Evolutionary conservation across 2,113 vertebrate species (phyloP).

Genomic region (Hiodon tergisus): DNA sequence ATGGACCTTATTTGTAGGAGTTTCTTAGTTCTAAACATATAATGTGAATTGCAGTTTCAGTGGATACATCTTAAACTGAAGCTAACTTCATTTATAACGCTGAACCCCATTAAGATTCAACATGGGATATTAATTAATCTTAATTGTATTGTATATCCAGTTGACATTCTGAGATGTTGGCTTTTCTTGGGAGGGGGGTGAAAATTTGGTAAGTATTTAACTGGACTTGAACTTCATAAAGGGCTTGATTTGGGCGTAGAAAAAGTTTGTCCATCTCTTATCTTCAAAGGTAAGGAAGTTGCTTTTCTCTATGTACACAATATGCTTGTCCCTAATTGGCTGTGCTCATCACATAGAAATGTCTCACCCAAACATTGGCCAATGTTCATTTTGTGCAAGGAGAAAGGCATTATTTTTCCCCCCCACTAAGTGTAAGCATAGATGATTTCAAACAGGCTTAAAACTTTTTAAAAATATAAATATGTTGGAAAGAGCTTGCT

Average conservation of each 20-base stretch:
- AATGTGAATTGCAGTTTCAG: no score
- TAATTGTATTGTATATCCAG: conserved; percentile 5
- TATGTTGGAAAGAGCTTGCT: background rate
- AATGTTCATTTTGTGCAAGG: background rate
- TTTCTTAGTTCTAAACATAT: no score
- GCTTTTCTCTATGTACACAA: background rate
- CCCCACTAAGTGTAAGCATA: no score
- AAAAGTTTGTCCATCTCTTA: background rate
- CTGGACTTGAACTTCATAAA: background rate
- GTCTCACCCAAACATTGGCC: no score
- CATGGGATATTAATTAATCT: background rate
- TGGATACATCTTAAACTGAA: background rate
- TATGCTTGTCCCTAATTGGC: background rate
- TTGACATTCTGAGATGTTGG: background rate
- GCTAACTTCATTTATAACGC: background rate
- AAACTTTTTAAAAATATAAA: no score
- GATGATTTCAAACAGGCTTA: no score
- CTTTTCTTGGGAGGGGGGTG: background rate
- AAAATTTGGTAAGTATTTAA: conserved; percentile 21
- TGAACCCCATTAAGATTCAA: background rate
- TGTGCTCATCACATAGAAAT: background rate
- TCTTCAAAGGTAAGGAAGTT: conserved; percentile 16
- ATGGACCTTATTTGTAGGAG: no score
- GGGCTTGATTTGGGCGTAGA: background rate
- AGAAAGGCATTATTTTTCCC: background rate